Conservation (phyloP, 1,140 invertebrate species). For the Cotesia glomerata region DNA sequence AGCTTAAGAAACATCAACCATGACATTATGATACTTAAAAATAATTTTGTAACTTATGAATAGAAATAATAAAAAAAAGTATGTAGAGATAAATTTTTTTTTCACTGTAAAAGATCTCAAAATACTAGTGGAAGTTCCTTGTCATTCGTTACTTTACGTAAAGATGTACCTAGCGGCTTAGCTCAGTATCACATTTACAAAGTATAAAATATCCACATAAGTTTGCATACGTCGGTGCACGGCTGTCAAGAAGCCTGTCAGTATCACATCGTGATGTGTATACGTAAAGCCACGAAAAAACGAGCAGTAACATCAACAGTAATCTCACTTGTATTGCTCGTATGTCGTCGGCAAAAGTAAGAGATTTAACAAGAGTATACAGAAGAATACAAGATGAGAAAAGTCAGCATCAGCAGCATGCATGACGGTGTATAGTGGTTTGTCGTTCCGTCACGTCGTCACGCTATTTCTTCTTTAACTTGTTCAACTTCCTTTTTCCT, state of each 20-base stretch:
- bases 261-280: not conserved
- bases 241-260: slow-evolving; percentile 31
- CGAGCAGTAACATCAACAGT: not conserved
- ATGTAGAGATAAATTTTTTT: too few species aligned
- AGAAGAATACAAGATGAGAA: slow-evolving; percentile 2
- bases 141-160: not conserved
- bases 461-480: slow-evolving; percentile 24
- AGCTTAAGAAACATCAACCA: not conserved
- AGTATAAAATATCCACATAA: slow-evolving; percentile 18
- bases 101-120: too few species aligned
- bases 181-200: slow-evolving; percentile 13
- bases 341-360: not conserved
- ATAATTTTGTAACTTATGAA: not conserved
- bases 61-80: too few species aligned
- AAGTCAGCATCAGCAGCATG: slow-evolving; percentile 2
- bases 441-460: slow-evolving; percentile 38
- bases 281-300: not conserved
- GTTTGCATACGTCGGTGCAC: slow-evolving; percentile 9
- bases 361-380: not conserved
- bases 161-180: slow-evolving; percentile 4
- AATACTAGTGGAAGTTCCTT: not conserved
- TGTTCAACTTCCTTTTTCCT: slow-evolving; percentile 34
- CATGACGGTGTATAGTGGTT: slow-evolving; percentile 22
- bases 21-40: slow-evolving; percentile 8
- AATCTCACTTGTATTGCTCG: not conserved